phyloP scores from a whole-genome alignment of 2,888 invertebrate species.

The Matsumyia berberina region DNA sequence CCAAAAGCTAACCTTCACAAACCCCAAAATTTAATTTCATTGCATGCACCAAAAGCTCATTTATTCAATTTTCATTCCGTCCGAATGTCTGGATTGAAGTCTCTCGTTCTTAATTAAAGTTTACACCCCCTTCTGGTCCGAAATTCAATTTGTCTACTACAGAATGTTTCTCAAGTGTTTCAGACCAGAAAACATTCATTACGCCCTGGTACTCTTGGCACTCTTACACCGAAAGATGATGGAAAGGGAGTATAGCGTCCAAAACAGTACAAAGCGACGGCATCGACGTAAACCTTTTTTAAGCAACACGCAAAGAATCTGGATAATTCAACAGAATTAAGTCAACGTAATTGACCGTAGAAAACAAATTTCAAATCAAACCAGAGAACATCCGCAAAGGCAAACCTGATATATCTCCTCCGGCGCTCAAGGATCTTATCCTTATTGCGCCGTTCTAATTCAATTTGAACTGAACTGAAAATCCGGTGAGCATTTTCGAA shows the following conservation, averaged over 20 bases:
- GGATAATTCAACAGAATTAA: conserved; percentile 66
- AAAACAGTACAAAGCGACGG: neutral
- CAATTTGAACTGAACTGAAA: conserved; percentile 57
- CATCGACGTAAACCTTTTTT: conserved; percentile 30
- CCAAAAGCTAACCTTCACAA: conserved; percentile 31
- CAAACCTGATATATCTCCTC: conserved; percentile 34
- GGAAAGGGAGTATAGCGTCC: neutral
- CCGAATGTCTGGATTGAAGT: conserved; percentile 45
- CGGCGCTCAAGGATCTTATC: conserved; percentile 39
- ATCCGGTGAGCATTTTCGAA: conserved; percentile 46
- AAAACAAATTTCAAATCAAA: conserved; percentile 64
- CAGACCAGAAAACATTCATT: conserved; percentile 67
- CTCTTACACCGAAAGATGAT: neutral
- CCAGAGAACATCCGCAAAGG: conserved; percentile 40
- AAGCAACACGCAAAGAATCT: conserved; percentile 53
- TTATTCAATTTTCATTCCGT: conserved; percentile 58
- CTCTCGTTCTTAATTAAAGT: conserved; percentile 69
- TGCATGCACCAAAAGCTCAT: conserved; percentile 58
- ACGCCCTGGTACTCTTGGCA: conserved; percentile 32
- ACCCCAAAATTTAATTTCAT: conserved; percentile 59
- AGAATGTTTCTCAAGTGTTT: conserved; percentile 72
- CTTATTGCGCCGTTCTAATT: conserved; percentile 50
- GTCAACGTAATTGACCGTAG: conserved; percentile 70
- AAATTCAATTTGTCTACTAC: conserved; percentile 71
- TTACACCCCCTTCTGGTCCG: conserved; percentile 46